Base-by-base conservation (phyloP, 2,888 invertebrate species). In the Netelia melanura region DNA sequence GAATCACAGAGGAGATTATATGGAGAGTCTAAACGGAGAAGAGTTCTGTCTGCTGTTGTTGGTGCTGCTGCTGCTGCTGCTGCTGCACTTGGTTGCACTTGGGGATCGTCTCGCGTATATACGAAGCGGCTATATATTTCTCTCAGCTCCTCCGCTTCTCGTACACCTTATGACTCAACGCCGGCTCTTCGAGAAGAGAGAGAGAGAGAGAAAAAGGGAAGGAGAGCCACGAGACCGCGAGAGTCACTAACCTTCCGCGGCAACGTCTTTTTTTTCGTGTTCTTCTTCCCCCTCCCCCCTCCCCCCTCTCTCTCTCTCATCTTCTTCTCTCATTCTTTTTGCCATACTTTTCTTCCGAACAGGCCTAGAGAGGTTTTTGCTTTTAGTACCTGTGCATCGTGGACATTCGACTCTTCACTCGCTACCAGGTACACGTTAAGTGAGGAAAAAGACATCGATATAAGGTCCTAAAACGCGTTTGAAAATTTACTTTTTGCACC, bases 221-320 rank as follows among this genome's bases (percentile, higher is more conserved):
- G 3, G 48, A 48, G 48, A 48, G 48, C 44, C 48, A n/a, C 76
- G 80, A 61, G 76, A 62, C 70, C 81, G 78, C 76, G 67, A 56
- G 86, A 89, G 90, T 89, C 90, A 89, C 86, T 89, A 90, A 90
- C 90, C 90, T 89, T 85, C 80, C 83, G 54, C 83, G 77, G 68
- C 70, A 67, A 78, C 80, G 30, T 76, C 81, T 61, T 71, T 81
- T 81, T 78, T 78, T 61, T 72, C 75, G 58, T 30, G 58, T 48
- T 65, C 58, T 75, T 81, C 81, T 77, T 84, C 67, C 67, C 62
- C 67, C 62, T 87, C 44, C 54, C 87, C 84, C 86, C 81, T 70
- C 70, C 67, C 54, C 76, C 67, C 62, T 87, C 44, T 43, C 87
- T 84, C 86, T 17, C 17, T 17, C 17, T 17, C 17, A 17, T 3